phyloP scores from a whole-genome alignment of 2,797 vertebrate species.

The Cynodonichthys magdalenae region DNA sequence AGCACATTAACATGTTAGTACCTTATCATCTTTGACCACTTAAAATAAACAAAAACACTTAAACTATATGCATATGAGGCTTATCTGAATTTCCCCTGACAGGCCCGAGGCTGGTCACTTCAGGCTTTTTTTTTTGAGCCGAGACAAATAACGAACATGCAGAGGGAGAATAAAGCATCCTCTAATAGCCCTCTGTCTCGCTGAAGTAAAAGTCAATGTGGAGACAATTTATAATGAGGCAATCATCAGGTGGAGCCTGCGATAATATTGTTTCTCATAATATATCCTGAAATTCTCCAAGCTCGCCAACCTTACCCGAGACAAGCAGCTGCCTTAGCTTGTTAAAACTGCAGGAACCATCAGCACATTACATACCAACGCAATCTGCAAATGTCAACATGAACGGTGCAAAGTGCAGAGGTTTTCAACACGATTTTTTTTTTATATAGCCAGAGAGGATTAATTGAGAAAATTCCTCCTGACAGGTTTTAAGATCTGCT shows the following conservation, averaged over 20 bases:
- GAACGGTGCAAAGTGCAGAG: slow-evolving; percentile 33
- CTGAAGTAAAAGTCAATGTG: slow-evolving; percentile 62
- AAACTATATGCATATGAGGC: slow-evolving; percentile 23
- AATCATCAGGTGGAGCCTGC: slow-evolving; percentile 66
- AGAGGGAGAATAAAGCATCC: slow-evolving; percentile 66
- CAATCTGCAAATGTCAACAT: slow-evolving; percentile 34
- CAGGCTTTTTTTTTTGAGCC: slow-evolving; percentile 57
- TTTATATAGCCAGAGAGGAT: slow-evolving; percentile 46
- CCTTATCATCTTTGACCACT: slow-evolving; percentile 13
- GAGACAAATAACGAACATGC: slow-evolving; percentile 75
- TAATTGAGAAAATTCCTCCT: slow-evolving; percentile 64
- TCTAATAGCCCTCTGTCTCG: slow-evolving; percentile 71
- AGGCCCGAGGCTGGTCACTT: slow-evolving; percentile 60
- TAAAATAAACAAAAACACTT: background rate
- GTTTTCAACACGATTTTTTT: slow-evolving; percentile 36
- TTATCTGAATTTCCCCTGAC: slow-evolving; percentile 51
- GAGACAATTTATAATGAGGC: slow-evolving; percentile 70
- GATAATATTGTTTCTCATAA: slow-evolving; percentile 67
- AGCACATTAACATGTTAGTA: slow-evolving; percentile 15
- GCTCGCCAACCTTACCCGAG: slow-evolving; percentile 20
- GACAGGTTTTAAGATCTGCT: slow-evolving; percentile 60
- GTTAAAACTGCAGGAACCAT: slow-evolving; percentile 23
- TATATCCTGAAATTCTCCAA: slow-evolving; percentile 45
- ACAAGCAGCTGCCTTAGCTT: slow-evolving; percentile 36
- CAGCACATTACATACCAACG: slow-evolving; percentile 21